Evolutionary conservation across 2,888 invertebrate species (phyloP).

Genomic region (Synergus japonicus): DNA sequence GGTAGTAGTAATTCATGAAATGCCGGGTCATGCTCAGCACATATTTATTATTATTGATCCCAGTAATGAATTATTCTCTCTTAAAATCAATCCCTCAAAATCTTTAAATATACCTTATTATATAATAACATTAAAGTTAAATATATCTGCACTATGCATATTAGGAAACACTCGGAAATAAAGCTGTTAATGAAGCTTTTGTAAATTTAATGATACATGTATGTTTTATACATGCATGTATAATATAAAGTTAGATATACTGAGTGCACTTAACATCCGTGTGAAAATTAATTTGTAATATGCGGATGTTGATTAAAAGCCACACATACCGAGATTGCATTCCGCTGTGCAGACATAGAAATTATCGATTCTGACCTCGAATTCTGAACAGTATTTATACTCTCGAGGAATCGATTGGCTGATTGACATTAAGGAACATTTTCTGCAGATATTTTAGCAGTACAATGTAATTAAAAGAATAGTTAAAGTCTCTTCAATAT

Average conservation of each 20-base stretch:
- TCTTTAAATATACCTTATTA: not conserved
- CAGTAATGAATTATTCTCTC: not conserved
- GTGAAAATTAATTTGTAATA: constrained; percentile 5
- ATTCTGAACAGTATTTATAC: constrained; percentile 12
- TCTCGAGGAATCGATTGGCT: constrained; percentile 1
- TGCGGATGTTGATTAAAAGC: constrained; percentile 23
- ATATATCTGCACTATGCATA: too few relatives aligned
- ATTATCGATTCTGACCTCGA: constrained; percentile 4
- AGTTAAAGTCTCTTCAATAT: not conserved
- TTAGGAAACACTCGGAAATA: too few relatives aligned
- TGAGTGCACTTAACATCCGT: not conserved
- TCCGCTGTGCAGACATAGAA: not conserved
- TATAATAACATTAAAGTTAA: too few relatives aligned
- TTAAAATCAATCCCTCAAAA: not conserved
- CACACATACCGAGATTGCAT: not conserved
- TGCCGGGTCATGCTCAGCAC: not conserved
- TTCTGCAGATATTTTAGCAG: not conserved
- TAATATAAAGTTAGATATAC: not conserved
- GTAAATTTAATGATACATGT: not conserved
- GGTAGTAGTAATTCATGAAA: not conserved
- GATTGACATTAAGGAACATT: not conserved
- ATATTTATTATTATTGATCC: not conserved
- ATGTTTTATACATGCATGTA: not conserved
- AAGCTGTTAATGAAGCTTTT: too few relatives aligned
- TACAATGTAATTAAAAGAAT: too few relatives aligned